Conservation (phyloP, 1,140 invertebrate genomes). For the Drosophila insularis region DNA sequence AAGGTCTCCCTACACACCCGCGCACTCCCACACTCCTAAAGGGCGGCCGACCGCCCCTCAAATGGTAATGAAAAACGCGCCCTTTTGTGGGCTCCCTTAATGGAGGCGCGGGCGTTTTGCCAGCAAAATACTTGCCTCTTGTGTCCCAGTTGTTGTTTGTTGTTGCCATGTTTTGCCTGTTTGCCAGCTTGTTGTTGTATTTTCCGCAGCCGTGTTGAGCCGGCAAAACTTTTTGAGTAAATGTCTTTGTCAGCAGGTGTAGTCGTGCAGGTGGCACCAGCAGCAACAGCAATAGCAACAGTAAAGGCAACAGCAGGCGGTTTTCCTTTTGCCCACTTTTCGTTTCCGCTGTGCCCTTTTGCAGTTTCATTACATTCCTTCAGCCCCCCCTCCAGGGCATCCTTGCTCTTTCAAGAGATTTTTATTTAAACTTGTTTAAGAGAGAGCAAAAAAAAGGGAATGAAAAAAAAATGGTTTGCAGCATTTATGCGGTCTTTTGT, state of each 20-base stretch:
- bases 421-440: constrained; percentile 77
- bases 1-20: background rate
- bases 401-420: constrained; percentile 50
- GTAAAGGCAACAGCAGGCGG: constrained; percentile 35
- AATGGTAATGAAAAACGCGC: constrained; percentile 76
- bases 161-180: constrained; percentile 17
- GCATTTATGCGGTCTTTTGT: constrained; percentile 78
- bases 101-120: constrained; percentile 67
- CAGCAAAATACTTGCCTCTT: constrained; percentile 66
- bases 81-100: constrained; percentile 70
- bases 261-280: constrained; percentile 6
- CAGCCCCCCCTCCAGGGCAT: constrained; percentile 17
- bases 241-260: constrained; percentile 81
- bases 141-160: constrained; percentile 48
- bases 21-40: too few species aligned
- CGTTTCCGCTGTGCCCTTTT: constrained; percentile 41
- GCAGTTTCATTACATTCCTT: constrained; percentile 69
- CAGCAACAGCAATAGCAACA: background rate
- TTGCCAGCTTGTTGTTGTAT: constrained; percentile 51
- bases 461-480: constrained; percentile 63
- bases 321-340: constrained; percentile 20
- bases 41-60: background rate
- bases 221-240: constrained; percentile 76
- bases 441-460: constrained; percentile 9
- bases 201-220: constrained; percentile 46